A percentile compares a stretch with the other conserved stretches of the same genome.
Evolutionary conservation across 2,797 vertebrate species (phyloP).

Genomic region (Rhabdomys pumilio): DNA sequence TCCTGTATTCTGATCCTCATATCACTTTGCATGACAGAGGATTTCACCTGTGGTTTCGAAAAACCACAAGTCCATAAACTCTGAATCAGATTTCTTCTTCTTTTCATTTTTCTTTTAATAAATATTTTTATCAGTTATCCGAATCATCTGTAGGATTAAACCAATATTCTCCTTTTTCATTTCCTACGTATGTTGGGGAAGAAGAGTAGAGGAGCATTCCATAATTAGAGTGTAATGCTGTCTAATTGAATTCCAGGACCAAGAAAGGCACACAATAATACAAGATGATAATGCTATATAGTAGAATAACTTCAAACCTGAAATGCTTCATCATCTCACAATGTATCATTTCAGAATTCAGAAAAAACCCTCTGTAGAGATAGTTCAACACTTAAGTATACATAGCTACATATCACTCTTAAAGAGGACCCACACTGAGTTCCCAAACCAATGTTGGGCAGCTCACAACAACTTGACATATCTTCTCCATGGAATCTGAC

Average conservation of each 20-base stretch:
- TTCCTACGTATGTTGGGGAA: not conserved
- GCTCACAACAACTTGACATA: not conserved
- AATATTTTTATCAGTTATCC: not conserved
- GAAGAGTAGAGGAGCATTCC: not conserved
- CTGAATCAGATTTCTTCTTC: not conserved
- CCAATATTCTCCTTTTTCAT: not conserved
- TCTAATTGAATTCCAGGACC: not conserved
- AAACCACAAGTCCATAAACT: not conserved
- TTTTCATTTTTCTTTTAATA: constrained; percentile 5
- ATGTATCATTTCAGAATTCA: not conserved
- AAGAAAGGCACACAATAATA: not conserved
- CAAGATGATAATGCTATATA: not conserved
- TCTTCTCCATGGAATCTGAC: not conserved
- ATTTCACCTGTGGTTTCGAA: constrained; percentile 17
- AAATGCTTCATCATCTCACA: not conserved
- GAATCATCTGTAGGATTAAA: not conserved
- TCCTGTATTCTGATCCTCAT: not conserved
- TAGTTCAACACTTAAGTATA: not conserved
- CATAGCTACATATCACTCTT: not conserved
- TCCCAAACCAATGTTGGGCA: not conserved
- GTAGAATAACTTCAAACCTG: not conserved
- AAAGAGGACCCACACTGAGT: not conserved
- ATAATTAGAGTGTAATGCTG: not conserved
- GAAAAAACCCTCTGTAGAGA: not conserved
- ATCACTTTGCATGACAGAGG: not conserved